A percentile compares a stretch with the other conserved stretches of the same genome.
phyloP scores from a whole-genome alignment of 2,113 vertebrate genomes.

The Proteles cristata region DNA sequence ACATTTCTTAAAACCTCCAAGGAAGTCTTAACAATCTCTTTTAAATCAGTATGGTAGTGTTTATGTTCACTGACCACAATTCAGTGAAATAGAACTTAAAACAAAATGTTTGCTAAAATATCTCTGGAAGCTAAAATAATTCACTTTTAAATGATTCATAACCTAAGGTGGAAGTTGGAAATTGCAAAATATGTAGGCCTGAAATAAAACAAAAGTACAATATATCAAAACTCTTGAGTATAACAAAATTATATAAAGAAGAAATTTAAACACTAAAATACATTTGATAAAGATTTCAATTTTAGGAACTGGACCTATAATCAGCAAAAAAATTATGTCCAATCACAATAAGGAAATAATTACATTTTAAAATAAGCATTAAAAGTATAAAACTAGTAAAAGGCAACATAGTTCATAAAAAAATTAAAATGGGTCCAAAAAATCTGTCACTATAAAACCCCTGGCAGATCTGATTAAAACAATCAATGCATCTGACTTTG shows the following conservation, averaged over 20 bases:
- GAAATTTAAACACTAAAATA: not conserved
- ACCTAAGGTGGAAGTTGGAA: not conserved
- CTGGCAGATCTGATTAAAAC: not conserved
- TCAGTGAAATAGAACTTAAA: constrained; percentile 10
- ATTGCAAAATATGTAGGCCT: not conserved
- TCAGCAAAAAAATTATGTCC: not conserved
- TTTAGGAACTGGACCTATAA: not conserved
- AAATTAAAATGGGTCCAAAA: not conserved
- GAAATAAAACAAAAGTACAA: not conserved
- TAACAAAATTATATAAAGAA: not conserved
- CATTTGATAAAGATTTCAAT: not conserved
- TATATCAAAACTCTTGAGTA: not conserved
- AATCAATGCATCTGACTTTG: not conserved
- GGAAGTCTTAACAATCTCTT: not conserved
- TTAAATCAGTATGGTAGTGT: not conserved
- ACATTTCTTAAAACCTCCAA: not conserved
- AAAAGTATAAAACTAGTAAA: not conserved
- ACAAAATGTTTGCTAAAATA: not conserved
- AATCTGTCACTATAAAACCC: not conserved
- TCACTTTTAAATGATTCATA: not conserved
- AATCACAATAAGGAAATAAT: not conserved
- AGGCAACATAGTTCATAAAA: not conserved
- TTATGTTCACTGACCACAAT: not conserved
- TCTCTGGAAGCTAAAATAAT: not conserved
- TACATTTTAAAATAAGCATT: not conserved